These are phyloP conservation scores for Caenorhabditis drosophilae DNA, from an alignment of 2,888 invertebrate genomes.

Conservation along the genomic window DNA sequence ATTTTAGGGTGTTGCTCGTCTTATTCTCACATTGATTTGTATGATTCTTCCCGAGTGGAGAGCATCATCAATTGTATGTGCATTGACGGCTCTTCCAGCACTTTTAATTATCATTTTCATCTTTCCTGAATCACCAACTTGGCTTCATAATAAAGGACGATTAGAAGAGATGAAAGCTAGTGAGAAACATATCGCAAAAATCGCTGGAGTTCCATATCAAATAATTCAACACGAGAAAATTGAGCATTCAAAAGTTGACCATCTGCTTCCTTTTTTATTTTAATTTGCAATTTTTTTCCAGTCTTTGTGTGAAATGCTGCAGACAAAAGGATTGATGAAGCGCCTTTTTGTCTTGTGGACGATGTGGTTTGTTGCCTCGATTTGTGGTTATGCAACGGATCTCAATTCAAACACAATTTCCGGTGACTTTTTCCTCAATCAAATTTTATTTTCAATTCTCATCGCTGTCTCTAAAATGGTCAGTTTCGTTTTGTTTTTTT, in stretches of 20 bases:
- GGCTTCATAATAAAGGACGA: slow-evolving; percentile 62
- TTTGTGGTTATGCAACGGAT: slow-evolving; percentile 67
- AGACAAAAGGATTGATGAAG: slow-evolving; percentile 50
- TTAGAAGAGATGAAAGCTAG: slow-evolving; percentile 59
- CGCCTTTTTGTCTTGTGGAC: slow-evolving; percentile 63
- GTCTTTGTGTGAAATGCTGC: slow-evolving; percentile 51
- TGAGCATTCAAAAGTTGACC: slow-evolving; percentile 54
- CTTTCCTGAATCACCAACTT: slow-evolving; percentile 68
- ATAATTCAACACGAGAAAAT: slow-evolving; percentile 55
- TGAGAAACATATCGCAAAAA: slow-evolving; percentile 59
- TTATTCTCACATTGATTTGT: slow-evolving; percentile 62
- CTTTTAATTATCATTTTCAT: slow-evolving; percentile 62
- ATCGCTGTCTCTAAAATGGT: slow-evolving; percentile 66
- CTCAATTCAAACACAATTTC: slow-evolving; percentile 62
- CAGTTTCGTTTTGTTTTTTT: background rate
- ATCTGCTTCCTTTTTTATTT: too few species aligned
- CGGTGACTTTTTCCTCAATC: slow-evolving; percentile 65
- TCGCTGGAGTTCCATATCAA: slow-evolving; percentile 60
- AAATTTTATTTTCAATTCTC: slow-evolving; percentile 64
- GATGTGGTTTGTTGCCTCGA: slow-evolving; percentile 65
- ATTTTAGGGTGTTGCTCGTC: slow-evolving; percentile 55
- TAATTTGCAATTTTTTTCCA: slow-evolving; percentile 12
- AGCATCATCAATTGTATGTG: slow-evolving; percentile 59
- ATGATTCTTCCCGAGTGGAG: slow-evolving; percentile 64
- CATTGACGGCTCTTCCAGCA: slow-evolving; percentile 59